Percentiles rank a stretch among this genome's conserved stretches.
Conservation (phyloP, 1,140 invertebrate species). For the Euura saliciscinereae region DNA sequence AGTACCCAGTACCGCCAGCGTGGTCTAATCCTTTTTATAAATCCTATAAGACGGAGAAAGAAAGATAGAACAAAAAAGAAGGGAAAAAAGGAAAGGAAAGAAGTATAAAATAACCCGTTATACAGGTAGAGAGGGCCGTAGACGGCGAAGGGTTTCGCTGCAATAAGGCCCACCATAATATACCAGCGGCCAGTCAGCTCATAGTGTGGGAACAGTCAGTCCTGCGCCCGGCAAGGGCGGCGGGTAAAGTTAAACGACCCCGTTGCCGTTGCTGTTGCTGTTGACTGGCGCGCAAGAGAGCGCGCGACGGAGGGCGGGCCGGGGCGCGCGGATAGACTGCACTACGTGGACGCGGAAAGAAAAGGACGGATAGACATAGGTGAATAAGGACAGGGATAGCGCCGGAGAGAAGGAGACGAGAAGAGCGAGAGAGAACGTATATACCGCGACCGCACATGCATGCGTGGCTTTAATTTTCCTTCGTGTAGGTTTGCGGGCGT, state of each 20-base stretch:
- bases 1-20: neutral
- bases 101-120: neutral
- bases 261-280: neutral
- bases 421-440: neutral
- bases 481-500: neutral
- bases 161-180: neutral
- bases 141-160: neutral
- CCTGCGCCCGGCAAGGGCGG: neutral
- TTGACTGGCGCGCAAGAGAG: neutral
- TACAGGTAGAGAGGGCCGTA: neutral
- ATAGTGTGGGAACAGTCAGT: slow-evolving; percentile 7
- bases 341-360: neutral
- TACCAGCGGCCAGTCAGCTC: neutral
- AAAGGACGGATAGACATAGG: neutral
- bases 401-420: neutral
- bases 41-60: neutral
- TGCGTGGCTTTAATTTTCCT: neutral
- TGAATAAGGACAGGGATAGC: no score
- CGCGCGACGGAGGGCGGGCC: neutral
- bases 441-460: neutral
- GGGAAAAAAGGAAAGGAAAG: neutral
- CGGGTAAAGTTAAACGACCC: neutral
- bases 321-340: neutral
- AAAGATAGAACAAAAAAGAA: neutral
- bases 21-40: slow-evolving; percentile 3